Base-by-base conservation (phyloP, 2,797 vertebrate species). In the Acanthopagrus latus region DNA sequence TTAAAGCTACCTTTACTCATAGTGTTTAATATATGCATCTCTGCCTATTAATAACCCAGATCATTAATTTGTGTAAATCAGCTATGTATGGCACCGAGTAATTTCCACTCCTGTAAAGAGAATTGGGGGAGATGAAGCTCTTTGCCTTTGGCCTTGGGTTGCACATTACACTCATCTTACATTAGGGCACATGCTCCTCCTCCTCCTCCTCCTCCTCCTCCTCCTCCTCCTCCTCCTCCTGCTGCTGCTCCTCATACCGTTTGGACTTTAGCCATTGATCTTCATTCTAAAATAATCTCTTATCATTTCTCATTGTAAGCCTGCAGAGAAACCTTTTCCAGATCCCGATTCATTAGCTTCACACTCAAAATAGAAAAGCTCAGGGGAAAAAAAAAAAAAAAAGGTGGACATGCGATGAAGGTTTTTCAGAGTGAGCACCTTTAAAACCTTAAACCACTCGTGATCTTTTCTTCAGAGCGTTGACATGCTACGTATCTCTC, bases 281-380 rank as follows among this genome's bases (percentile, higher is more conserved):
- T 94, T 94, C 88, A 93, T 93, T 92, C 92, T 94, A 94, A 94
- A 95, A 94, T 94, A 94, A 94, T 94, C 92, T 93, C 93, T 94
- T 93, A 92, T 91, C 92, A 94, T 94, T 91, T 80, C 91, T 93
- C 94, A 94, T 83, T 86, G 90, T 89, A 81, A 90, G 88, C 90
- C 93, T 91, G 91, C 91, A 93, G 92, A 93, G 81, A 92, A 94
- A 93, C 91, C 93, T 92, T 91, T 88, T 84, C 86, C 86, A 90
- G 74, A 84, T 91, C 80, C 86, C 85, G 81, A 93, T 94, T 93
- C 89, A 94, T 94, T 93, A 94, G 90, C 86, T 79, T 90, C 89
- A 87, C 81, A 65, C 92, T 94, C 90, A 91, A 94, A 94, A 94
- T 93, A 94, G 94, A 92, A 93, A 90, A 90, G 83, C 90, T 89